These are phyloP conservation scores for Lasiommata megera DNA, from an alignment of 2,888 invertebrate genomes.

Conservation along the genomic window DNA sequence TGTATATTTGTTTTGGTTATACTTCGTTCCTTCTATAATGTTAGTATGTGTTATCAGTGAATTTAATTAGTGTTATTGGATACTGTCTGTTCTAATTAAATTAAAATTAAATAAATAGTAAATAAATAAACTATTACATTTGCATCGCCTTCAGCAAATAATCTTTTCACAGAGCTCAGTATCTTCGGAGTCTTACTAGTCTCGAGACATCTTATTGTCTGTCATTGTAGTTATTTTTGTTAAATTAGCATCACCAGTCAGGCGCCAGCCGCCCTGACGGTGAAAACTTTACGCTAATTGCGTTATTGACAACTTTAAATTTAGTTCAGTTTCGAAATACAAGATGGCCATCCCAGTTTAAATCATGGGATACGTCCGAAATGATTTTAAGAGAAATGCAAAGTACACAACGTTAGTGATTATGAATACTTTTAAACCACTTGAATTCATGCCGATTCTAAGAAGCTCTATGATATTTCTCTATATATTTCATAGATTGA, in stretches of 20 bases:
- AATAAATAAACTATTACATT: too few relatives aligned
- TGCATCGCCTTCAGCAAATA: too few relatives aligned
- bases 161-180: not conserved
- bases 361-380: not conserved
- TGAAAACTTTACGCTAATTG: slow-evolving; percentile 78
- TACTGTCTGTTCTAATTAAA: too few relatives aligned
- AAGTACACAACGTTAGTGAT: not conserved
- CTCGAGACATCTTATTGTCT: not conserved
- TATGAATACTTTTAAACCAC: too few relatives aligned
- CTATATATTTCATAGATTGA: too few relatives aligned
- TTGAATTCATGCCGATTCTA: too few relatives aligned
- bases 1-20: too few relatives aligned
- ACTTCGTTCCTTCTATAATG: too few relatives aligned
- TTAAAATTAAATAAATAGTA: too few relatives aligned
- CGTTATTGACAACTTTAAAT: slow-evolving; percentile 72
- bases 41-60: too few relatives aligned
- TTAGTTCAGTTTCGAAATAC: slow-evolving; percentile 42
- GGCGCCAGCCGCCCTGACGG: slow-evolving; percentile 63
- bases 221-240: not conserved
- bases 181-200: not conserved
- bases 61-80: too few relatives aligned
- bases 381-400: not conserved
- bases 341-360: slow-evolving; percentile 16
- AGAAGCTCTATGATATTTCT: too few relatives aligned
- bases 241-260: slow-evolving; percentile 59